phyloP scores from a whole-genome alignment of 2,888 invertebrate genomes.

The Meteorus cinctellus region DNA sequence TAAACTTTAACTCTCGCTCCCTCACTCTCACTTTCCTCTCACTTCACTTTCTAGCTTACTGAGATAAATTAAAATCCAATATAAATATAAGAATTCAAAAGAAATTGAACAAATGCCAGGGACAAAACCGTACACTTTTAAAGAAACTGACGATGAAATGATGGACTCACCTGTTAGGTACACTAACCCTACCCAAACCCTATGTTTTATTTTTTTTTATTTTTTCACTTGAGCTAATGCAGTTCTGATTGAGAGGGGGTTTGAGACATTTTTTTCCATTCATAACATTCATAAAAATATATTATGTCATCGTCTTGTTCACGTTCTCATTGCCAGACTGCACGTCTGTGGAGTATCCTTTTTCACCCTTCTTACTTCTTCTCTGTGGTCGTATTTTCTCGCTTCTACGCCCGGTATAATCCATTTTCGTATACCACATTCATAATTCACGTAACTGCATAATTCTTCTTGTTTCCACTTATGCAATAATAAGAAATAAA shows the following conservation, averaged over 20 bases:
- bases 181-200: neutral
- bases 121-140: neutral
- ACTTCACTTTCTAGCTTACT: neutral
- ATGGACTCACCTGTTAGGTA: neutral
- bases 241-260: neutral
- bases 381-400: slow-evolving; percentile 34
- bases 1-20: too few relatives aligned
- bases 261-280: neutral
- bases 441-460: slow-evolving; percentile 69
- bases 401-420: slow-evolving; percentile 46
- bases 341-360: neutral
- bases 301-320: neutral
- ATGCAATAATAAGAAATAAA: slow-evolving; percentile 59
- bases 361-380: slow-evolving; percentile 32
- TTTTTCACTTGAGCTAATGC: too few relatives aligned
- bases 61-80: neutral
- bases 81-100: neutral
- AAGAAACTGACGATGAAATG: neutral
- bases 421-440: slow-evolving; percentile 59
- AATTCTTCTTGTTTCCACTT: slow-evolving; percentile 68
- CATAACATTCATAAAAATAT: neutral
- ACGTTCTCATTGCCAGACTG: neutral
- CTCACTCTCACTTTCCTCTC: too few relatives aligned
- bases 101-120: neutral
- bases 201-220: too few relatives aligned